These are phyloP conservation scores for Pseudochirops corinnae DNA, from an alignment of 2,797 vertebrate genomes.

Conservation along the genomic window DNA sequence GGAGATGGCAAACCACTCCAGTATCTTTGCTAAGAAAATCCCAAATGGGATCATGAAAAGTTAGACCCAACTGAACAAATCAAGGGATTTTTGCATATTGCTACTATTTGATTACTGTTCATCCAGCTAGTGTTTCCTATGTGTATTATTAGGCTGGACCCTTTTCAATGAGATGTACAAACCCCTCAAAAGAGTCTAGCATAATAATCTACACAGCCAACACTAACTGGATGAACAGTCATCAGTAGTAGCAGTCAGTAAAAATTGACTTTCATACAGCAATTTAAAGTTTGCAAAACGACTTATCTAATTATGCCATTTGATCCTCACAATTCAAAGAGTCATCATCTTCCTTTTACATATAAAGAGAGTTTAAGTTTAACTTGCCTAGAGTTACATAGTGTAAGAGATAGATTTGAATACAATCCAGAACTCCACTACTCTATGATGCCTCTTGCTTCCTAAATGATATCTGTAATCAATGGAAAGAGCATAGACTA, in stretches of 20 bases:
- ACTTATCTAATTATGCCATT: not conserved
- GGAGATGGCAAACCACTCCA: not conserved
- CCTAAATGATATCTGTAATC: not conserved
- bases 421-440: not conserved
- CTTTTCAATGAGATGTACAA: not conserved
- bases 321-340: not conserved
- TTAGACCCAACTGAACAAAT: not conserved
- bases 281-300: not conserved
- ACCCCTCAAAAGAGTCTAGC: not conserved
- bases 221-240: not conserved
- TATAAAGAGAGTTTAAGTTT: conserved; percentile 13
- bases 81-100: not conserved
- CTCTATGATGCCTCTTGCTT: not conserved
- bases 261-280: not conserved
- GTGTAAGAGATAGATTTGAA: not conserved
- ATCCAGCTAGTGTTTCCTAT: not conserved
- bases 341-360: conserved; percentile 25
- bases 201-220: not conserved
- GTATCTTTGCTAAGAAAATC: not conserved
- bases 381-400: not conserved
- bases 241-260: not conserved
- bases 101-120: not conserved
- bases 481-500: not conserved
- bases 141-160: not conserved
- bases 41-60: not conserved